Conservation (phyloP, 2,888 invertebrate species). For the Athalia cordata region DNA sequence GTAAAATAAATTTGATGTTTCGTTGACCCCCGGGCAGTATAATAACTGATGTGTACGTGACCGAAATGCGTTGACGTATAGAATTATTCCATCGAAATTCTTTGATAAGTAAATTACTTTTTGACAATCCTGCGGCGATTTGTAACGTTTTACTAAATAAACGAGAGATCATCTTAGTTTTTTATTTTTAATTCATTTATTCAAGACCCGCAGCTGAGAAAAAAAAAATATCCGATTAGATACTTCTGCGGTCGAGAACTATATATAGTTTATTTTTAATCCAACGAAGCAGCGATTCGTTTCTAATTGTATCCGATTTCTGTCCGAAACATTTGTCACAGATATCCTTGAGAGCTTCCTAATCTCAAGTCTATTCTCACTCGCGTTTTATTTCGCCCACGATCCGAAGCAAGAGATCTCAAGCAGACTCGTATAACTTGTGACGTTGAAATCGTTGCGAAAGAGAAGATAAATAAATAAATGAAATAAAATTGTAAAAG, state of each 20-base stretch:
- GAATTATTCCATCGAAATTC: background rate
- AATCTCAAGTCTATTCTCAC: background rate
- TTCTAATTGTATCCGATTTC: constrained; percentile 34
- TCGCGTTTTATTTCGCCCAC: too few species aligned
- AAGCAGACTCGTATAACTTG: too few species aligned
- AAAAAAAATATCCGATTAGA: background rate
- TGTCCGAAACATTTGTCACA: constrained; percentile 15
- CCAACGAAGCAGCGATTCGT: constrained; percentile 1
- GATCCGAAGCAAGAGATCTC: too few species aligned
- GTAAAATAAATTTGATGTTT: too few species aligned
- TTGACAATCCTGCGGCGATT: too few species aligned
- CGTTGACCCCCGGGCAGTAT: background rate
- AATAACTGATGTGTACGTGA: too few species aligned
- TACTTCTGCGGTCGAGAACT: background rate
- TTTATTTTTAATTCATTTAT: background rate
- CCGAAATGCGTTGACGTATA: background rate
- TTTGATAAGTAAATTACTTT: background rate
- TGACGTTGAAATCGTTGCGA: background rate
- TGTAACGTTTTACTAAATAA: too few species aligned
- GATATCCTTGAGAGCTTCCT: constrained; percentile 28
- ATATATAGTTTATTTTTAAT: constrained; percentile 10
- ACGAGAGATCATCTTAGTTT: too few species aligned
- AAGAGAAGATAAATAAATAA: background rate
- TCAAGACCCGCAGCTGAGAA: background rate
- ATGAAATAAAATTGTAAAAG: too few species aligned